Evolutionary conservation across 2,797 vertebrate species (phyloP), one percentile per base, ranked within the genome.

Genomic region (Fistularia commersonii): DNA sequence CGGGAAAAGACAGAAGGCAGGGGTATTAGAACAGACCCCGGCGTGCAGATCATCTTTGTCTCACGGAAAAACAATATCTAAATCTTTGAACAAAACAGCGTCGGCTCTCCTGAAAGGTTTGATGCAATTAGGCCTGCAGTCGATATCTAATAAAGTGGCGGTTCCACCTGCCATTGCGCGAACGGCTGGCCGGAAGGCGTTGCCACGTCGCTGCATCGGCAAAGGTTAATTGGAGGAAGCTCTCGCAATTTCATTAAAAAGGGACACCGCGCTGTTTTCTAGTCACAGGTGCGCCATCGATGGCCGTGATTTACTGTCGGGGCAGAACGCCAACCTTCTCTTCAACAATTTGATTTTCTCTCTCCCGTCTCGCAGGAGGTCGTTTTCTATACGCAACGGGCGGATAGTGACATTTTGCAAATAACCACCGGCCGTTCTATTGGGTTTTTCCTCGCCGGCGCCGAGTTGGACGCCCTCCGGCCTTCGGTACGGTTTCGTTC

Each of bases 1-100:
- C 55, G 56, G 54, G 60, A 51, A 48, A 64, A 62, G 61, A 58
- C 66, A 69, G 57, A 64, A 58, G 37, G 35, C 67, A 68, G 54
- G 61, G 55, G 56, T 60, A 46, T 66, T 67, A 57, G 72, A 74
- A 66, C 45, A 12, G 12, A 34, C 42, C 35, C 10, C 33, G n/a
- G 23, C 32, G 46, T 55, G 53, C 42, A 51, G 51, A 48, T 38
- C 53, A 62, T 53, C 52, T 74, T 76, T 72, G 41, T 64, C 51
- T 57, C 56, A 35, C n/a, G 42, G 40, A 64, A 31, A 56, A 36
- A 42, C 61, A 53, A 51, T 65, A 48, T 55, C 11, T 9, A 36
- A 64, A 51, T 51, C 31, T 54, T 50, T 36, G 7, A 41, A 57
- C 2, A 34, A 7, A 39, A 53, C 1, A 48, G 33, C 23, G 40